phyloP scores from a whole-genome alignment of 1,140 invertebrate species.

The Calliphora vicina region DNA sequence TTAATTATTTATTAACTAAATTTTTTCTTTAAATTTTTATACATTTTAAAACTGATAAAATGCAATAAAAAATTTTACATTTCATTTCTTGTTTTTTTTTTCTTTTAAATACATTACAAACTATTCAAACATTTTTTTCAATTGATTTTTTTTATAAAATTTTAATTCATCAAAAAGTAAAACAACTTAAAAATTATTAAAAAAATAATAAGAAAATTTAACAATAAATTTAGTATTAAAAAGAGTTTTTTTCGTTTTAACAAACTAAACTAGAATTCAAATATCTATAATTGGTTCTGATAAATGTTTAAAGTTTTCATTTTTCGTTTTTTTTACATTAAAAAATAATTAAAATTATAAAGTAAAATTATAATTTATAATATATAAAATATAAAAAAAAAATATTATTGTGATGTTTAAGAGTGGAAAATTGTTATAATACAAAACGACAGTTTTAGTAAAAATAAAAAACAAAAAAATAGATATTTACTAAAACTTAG shows the following conservation, averaged over 20 bases:
- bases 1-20: conserved; percentile 8
- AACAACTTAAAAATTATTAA: conserved; percentile 9
- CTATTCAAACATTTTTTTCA: not conserved
- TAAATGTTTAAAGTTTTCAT: not conserved
- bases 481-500: conserved; percentile 20
- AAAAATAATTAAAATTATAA: not conserved
- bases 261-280: conserved; percentile 13
- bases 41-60: not conserved
- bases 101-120: conserved; percentile 16
- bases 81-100: not conserved
- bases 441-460: conserved; percentile 15
- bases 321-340: not conserved
- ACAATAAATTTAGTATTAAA: not conserved
- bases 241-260: not conserved
- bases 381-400: not conserved
- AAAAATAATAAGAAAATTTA: not conserved
- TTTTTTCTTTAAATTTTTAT: conserved; percentile 8
- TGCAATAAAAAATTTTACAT: not conserved
- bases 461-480: not conserved
- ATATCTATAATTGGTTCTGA: not conserved
- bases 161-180: not conserved
- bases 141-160: not conserved
- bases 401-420: conserved; percentile 19
- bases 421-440: conserved; percentile 13
- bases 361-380: not conserved